Conservation (phyloP, 2,888 invertebrate species). For the Lepidochrysops patricia region DNA sequence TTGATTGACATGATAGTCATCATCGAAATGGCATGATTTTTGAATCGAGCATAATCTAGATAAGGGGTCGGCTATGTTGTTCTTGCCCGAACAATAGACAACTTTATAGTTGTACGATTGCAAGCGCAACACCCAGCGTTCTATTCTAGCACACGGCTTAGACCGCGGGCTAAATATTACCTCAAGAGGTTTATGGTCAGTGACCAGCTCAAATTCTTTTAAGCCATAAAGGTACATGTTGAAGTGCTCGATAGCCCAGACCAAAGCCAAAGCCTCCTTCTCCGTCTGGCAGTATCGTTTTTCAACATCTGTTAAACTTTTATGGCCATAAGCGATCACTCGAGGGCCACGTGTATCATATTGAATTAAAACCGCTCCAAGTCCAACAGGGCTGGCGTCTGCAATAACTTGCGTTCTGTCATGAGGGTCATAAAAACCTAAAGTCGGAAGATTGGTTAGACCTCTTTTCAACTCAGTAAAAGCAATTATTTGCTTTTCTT, state of each 20-base stretch:
- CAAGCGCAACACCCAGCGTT: constrained; percentile 34
- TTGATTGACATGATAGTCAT: constrained; percentile 15
- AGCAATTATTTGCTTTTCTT: constrained; percentile 18
- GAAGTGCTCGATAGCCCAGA: constrained; percentile 29
- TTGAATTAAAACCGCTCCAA: constrained; percentile 25
- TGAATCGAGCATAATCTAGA: constrained; percentile 21
- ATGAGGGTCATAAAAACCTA: constrained; percentile 24
- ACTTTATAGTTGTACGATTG: constrained; percentile 31
- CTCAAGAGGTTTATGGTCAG: constrained; percentile 37
- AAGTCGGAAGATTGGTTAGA: constrained; percentile 14
- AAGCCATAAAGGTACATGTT: constrained; percentile 23
- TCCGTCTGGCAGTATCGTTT: constrained; percentile 30
- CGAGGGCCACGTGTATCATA: constrained; percentile 21
- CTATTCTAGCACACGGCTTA: constrained; percentile 35
- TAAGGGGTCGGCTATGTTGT: constrained; percentile 30
- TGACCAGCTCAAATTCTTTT: constrained; percentile 30
- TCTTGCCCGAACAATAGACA: constrained; percentile 29
- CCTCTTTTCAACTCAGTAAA: constrained; percentile 22
- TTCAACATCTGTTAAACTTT: constrained; percentile 27
- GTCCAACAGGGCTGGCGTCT: constrained; percentile 26
- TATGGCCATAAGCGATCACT: constrained; percentile 30
- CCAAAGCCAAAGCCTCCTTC: constrained; percentile 30
- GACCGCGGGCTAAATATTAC: constrained; percentile 30
- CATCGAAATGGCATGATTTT: neutral
- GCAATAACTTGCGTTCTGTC: constrained; percentile 25